Conservation (phyloP, 2,113 vertebrate genomes). For the Tursiops truncatus region DNA sequence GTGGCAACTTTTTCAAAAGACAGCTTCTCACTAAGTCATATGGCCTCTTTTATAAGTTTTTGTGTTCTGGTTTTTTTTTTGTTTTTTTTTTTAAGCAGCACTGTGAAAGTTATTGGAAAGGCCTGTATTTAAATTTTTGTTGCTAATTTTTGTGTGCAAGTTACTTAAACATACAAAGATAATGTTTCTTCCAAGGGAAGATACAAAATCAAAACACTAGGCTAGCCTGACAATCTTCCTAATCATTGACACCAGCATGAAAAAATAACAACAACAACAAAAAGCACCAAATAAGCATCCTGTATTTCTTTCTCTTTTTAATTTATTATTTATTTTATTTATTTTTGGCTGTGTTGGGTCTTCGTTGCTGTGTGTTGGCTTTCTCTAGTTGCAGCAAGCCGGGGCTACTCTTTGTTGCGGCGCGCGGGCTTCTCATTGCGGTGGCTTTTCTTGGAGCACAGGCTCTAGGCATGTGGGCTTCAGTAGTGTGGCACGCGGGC, state of each 20-base stretch:
- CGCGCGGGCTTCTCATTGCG: too few relatives aligned
- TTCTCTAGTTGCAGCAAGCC: too few relatives aligned
- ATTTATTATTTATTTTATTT: too few relatives aligned
- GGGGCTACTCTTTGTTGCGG: too few relatives aligned
- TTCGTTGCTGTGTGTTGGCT: too few relatives aligned
- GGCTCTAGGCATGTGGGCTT: too few relatives aligned
- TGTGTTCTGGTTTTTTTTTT: rapidly evolving
- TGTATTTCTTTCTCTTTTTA: rapidly evolving
- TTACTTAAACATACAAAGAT: slow-evolving; percentile 26
- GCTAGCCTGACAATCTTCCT: not conserved
- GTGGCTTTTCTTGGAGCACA: too few relatives aligned
- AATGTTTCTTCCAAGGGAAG: slow-evolving; percentile 8
- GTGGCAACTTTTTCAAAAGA: slow-evolving; percentile 47
- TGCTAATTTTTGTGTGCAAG: slow-evolving; percentile 4
- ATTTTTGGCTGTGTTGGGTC: too few relatives aligned
- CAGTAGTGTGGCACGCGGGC: too few relatives aligned
- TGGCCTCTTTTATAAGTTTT: not conserved
- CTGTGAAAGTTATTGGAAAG: not conserved
- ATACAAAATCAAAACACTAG: slow-evolving; percentile 36
- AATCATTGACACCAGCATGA: not conserved
- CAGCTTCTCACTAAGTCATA: slow-evolving; percentile 34
- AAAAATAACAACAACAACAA: not conserved
- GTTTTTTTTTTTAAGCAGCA: not conserved
- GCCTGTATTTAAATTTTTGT: slow-evolving; percentile 6
- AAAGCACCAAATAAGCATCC: rapidly evolving